Evolutionary conservation across 2,113 vertebrate genomes (phyloP), one percentile per base, ranked within the genome.

Genomic region (Orthonyx spaldingii): DNA sequence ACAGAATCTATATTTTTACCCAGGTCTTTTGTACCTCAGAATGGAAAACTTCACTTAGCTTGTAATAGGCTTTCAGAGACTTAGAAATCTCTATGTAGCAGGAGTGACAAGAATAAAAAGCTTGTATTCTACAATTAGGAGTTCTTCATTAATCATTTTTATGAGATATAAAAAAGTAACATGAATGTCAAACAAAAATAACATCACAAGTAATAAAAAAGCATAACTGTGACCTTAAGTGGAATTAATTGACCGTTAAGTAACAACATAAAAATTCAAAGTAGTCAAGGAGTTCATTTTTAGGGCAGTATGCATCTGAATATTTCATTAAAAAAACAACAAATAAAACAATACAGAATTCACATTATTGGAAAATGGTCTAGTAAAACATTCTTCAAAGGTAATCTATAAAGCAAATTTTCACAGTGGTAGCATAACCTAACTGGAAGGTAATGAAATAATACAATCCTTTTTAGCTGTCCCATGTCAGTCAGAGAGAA

Each of bases 141-240:
- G 56, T 35, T 83, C 21, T 83, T 82, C 49, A 88, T 93, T 87
- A 82, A 82, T 95, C 46, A 72, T 19, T 89, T 93, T 89, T 84
- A 89, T 70, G 80, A 87, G 77, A 41, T 46, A 71, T 23, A 87
- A 69, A 28, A 49, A 84, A 81, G n/a, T 53, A 85, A 87, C 32
- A 69, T 42, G 33, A 88, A 85, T 87, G 84, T 96, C 82, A 95
- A 89, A 94, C 66, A 94, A 84, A 96, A 91, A 33, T 8, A 63
- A 69, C 15, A 75, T 93, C 63, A 32, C 76, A 66, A 93, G 33
- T 80, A 89, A 92, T 85, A 90, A 91, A 92, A 88, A 87, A 59
- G 3, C 35, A 13, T 61, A 91, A 74, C 77, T 91, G 26, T 86
- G 79, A 86, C 60, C 83, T 92, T 80, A 93, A 91, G 46, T 57